Evolutionary conservation across 2,888 invertebrate species (phyloP).

Genomic region (Hanleya hanleyi): DNA sequence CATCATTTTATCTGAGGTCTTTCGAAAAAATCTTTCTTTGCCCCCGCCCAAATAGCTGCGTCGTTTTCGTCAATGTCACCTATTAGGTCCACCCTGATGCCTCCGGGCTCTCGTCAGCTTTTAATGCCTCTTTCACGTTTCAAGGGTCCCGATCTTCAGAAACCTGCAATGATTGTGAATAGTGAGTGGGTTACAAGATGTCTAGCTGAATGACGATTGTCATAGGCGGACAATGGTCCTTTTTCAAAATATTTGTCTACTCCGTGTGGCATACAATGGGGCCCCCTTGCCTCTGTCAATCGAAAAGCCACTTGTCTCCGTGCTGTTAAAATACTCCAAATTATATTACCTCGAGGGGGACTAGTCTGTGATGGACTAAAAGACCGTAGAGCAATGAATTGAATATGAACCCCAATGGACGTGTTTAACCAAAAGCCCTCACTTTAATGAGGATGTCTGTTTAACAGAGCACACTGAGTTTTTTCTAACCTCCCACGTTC

Average conservation of each 20-base stretch:
- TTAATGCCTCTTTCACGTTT: background rate
- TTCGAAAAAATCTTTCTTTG: no score
- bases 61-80: no score
- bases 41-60: no score
- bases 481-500: background rate
- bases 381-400: background rate
- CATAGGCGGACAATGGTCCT: background rate
- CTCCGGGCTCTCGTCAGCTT: background rate
- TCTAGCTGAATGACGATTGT: background rate
- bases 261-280: background rate
- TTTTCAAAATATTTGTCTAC: slow-evolving; percentile 10
- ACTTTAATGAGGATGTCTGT: background rate
- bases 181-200: slow-evolving; percentile 7
- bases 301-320: slow-evolving; percentile 3
- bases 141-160: background rate
- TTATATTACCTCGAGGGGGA: background rate
- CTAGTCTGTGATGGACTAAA: background rate
- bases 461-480: background rate
- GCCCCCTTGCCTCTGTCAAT: background rate
- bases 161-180: slow-evolving; percentile 6
- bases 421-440: background rate
- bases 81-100: background rate
- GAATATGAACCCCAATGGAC: background rate
- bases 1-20: background rate
- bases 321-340: background rate